phyloP scores from a whole-genome alignment of 2,797 vertebrate genomes.

The Cirrhinus molitorella region DNA sequence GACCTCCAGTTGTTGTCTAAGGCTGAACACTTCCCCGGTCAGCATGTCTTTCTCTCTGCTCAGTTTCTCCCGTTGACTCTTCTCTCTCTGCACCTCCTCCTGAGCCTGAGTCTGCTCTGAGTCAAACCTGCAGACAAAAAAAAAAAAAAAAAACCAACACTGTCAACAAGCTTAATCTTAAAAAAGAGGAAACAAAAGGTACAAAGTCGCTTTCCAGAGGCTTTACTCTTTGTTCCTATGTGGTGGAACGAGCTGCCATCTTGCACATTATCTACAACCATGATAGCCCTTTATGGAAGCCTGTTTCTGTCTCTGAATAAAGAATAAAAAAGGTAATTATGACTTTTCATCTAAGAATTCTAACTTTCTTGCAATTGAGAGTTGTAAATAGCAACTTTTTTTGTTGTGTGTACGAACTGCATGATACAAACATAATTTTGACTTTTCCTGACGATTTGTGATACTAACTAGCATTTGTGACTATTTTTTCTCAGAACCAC shows the following conservation, averaged over 20 bases:
- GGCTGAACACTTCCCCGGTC: slow-evolving; percentile 87
- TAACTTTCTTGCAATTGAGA: no score
- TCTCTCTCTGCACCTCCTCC: slow-evolving; percentile 92
- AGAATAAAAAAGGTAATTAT: no score
- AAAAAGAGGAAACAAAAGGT: neutral
- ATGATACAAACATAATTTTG: no score
- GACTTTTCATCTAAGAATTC: no score
- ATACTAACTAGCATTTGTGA: no score
- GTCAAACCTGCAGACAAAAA: slow-evolving; percentile 86
- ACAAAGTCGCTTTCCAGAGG: neutral
- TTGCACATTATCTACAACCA: neutral
- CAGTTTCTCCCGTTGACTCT: slow-evolving; percentile 89
- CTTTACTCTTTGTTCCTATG: slow-evolving; percentile 1
- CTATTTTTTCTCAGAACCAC: no score
- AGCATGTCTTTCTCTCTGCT: slow-evolving; percentile 91
- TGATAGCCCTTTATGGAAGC: no score
- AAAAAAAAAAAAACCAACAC: slow-evolving; percentile 1
- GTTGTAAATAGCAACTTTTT: no score
- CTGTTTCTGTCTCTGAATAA: no score
- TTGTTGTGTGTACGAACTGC: no score
- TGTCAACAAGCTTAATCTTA: neutral
- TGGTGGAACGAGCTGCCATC: neutral
- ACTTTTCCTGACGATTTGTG: no score
- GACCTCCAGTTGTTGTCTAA: slow-evolving; percentile 94
- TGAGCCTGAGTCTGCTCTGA: slow-evolving; percentile 87